Conservation (phyloP, 2,113 vertebrate genomes). For the Grallaria varia region DNA sequence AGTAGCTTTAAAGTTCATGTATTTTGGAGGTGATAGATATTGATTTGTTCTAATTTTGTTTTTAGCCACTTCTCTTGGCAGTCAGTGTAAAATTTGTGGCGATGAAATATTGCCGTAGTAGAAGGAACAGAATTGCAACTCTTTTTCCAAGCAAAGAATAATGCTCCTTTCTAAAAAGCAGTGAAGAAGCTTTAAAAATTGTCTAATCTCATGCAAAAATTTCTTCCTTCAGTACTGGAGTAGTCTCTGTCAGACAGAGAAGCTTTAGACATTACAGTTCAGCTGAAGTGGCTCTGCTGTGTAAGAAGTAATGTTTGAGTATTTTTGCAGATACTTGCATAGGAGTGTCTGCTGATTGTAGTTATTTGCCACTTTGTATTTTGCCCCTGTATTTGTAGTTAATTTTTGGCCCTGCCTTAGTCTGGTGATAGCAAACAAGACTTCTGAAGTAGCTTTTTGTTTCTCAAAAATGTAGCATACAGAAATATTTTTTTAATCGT, state of each 20-base stretch:
- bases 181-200: not conserved
- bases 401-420: not conserved
- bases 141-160: not conserved
- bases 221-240: not conserved
- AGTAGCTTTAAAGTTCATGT: not conserved
- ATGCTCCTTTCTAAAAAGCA: not conserved
- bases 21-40: not conserved
- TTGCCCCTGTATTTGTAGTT: not conserved
- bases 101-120: not conserved
- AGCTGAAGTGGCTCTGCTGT: not conserved
- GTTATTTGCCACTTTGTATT: not conserved
- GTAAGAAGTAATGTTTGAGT: not conserved
- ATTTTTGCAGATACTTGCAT: not conserved
- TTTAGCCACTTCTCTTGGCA: not conserved
- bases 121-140: not conserved
- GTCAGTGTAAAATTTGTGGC: not conserved
- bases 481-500: not conserved
- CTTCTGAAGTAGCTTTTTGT: not conserved
- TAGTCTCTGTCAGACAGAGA: not conserved
- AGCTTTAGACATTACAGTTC: not conserved
- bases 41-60: not conserved
- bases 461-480: not conserved
- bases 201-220: not conserved
- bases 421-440: not conserved
- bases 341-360: not conserved